Base-by-base conservation (phyloP, 1,140 invertebrate genomes). In the Pseudomyrmex pallidus region DNA sequence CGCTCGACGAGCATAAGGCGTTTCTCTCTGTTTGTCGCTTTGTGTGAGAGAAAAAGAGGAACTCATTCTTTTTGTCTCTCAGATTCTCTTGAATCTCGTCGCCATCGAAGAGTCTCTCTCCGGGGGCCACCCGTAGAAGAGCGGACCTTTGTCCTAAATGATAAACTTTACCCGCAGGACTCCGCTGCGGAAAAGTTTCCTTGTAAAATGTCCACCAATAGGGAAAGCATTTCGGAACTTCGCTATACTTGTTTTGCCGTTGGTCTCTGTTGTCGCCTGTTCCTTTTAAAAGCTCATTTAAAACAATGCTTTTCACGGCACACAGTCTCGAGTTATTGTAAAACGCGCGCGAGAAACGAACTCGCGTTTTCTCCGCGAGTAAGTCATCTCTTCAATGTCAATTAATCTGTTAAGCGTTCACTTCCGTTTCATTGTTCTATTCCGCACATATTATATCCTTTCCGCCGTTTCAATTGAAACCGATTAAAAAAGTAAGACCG, bases 131-230 rank as follows among this genome's bases (percentile, higher is more conserved):
- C 72, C 86, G 82, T 35, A 7, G 35, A 35, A 35, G 68, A 48
- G 83, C 85, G 83, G 52, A 88, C 85, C 92, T 92, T 91, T 92
- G 87, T 90, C 87, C 87, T 88, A 90, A 90, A 92, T 92, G 92
- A 92, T 92, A 92, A 93, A 92, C 91, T 92, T 91, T 91, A 68
- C 82, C 89, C 89, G 68, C 73, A 82, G 91, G 90, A 83, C 77
- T 90, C 73, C 68, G 50, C 64, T 67, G 68, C 82, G 83, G 76
- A 83, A 92, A 92, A 91, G 83, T 92, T 91, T 91, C 70, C 88
- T 86, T 91, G 87, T 90, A 91, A 91, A 91, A 89, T 66, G 85
- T 84, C 70, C 63, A 61, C 77, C 87, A 90, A 91, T 92, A 92
- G 88, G 87, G 89, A 92, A 90, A 92, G 89, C 89, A 91, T 92